Base-by-base conservation (phyloP, 2,113 vertebrate species). In the Megaleporinus macrocephalus region DNA sequence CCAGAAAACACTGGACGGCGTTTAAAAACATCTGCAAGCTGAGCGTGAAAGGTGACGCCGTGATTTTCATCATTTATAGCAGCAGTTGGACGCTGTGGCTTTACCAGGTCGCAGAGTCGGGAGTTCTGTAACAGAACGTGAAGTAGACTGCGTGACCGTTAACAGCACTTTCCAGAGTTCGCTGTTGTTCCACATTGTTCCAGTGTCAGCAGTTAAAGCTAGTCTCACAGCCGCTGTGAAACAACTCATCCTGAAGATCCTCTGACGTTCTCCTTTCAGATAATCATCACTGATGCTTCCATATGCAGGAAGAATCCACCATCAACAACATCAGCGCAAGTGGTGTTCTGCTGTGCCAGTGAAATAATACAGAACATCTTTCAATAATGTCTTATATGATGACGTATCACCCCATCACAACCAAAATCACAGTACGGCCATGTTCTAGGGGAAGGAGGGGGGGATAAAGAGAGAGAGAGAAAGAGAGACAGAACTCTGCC, bases 21-120 rank as follows among this genome's bases (percentile, higher is more conserved):
- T 47, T 62, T 47, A 76, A 51, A 33, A 51, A 33, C 20, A 15
- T 24, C 53, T 27, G 65, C 6, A 33, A n/a, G 57, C 24, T 9
- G 4, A 51, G 68, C 9, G 55, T 55, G 22, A 61, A 79, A 26
- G 11, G 65, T 59, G 30, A 79, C 51, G 15, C 30, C 51, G 20
- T 69, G 36, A 53, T n/a, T 57, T 57, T 70, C 55, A 70, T 59
- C 1, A 79, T 71, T 29, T 71, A 79, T n/a, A 47, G 33, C 18
- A 61, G 53, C 36, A 44, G 68, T 70, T 44, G 18, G 66, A 70
- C 13, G 2, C 10, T 71, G n/a, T 44, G 26, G 27, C 20, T 26
- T 78, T 22, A 59, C 15, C 24, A 24, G 41, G 65, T 29, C 57
- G 63, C 63, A 57, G 30, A 44, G 66, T 44, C 66, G 44, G 30